These are phyloP conservation scores for Zaprionus tsacasi DNA, from an alignment of 1,140 invertebrate species.

Conservation along the genomic window DNA sequence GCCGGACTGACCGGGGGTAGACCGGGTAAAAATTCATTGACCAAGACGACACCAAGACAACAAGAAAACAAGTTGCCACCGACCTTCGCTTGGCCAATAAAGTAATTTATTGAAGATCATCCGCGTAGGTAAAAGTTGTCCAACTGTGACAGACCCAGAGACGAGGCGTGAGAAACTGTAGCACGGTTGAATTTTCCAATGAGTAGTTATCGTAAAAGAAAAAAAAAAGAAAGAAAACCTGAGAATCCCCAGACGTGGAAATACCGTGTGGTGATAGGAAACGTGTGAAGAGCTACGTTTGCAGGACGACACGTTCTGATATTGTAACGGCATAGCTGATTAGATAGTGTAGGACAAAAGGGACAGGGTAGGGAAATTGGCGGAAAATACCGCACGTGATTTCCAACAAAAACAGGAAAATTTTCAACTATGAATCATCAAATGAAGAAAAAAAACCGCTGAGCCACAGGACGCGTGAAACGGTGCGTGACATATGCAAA, in stretches of 20 bases:
- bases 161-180: constrained; percentile 76
- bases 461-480: constrained; percentile 41
- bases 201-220: constrained; percentile 35
- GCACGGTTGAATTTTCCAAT: constrained; percentile 32
- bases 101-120: constrained; percentile 77
- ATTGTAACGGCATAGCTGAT: constrained; percentile 51
- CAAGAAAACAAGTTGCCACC: constrained; percentile 67
- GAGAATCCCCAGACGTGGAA: constrained; percentile 69
- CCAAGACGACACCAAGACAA: constrained; percentile 40
- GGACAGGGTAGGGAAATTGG: constrained; percentile 46
- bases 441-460: constrained; percentile 31
- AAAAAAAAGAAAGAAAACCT: constrained; percentile 56
- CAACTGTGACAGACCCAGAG: constrained; percentile 59
- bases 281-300: constrained; percentile 51
- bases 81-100: constrained; percentile 80
- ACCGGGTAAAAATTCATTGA: constrained; percentile 51
- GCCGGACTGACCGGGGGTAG: background rate
- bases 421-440: constrained; percentile 64
- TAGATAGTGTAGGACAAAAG: constrained; percentile 34
- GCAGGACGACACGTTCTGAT: constrained; percentile 64
- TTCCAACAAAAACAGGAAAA: constrained; percentile 76
- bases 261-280: constrained; percentile 51
- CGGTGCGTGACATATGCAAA: constrained; percentile 46
- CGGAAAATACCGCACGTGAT: constrained; percentile 81
- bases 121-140: constrained; percentile 73